Evolutionary conservation across 2,888 invertebrate genomes (phyloP), one percentile per base, ranked within the genome.

Genomic region (Drosophila lutescens): DNA sequence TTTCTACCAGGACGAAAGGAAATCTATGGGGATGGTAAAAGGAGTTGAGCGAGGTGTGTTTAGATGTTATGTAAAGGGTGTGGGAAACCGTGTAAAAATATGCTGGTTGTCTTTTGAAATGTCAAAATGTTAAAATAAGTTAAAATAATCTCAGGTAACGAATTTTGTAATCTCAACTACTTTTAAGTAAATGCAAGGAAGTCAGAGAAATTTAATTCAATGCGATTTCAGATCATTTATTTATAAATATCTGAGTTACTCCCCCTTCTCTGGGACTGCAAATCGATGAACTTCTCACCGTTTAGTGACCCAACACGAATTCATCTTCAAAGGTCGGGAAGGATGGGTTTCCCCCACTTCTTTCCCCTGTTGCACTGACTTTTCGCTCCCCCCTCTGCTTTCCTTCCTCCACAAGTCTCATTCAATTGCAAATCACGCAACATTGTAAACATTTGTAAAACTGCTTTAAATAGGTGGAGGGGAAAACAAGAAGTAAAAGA

Each of bases 371-470:
- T 63, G 55, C 47, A 55, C 47, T 54, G 40, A 54, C 63, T 61
- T 51, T 20, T 17, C 50, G 5, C 32, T 40, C n/a, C 20, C 12
- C 44, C 13, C 26, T 32, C 40, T 50, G 17, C 56, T 26, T 36
- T 13, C 23, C 49, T 26, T 47, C 66, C 34, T 50, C 65, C 74
- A 65, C 77, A 66, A 69, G 38, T 49, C 79, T 80, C 82, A 83
- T 83, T 83, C 86, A 87, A 83, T 88, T 83, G 83, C 86, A 88
- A 83, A 83, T 83, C 83, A 83, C 88, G 80, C 88, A 85, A 83
- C 83, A 85, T 85, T 83, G 80, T 88, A 85, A 87, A 86, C 88
- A 83, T 83, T 83, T 88, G 88, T 88, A 85, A 88, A 85, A 78
- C 78, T 86, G 78, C 83, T 85, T 85, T 78, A 74, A 76, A 82